phyloP scores from a whole-genome alignment of 2,113 vertebrate genomes.

The Calidris pugnax region DNA sequence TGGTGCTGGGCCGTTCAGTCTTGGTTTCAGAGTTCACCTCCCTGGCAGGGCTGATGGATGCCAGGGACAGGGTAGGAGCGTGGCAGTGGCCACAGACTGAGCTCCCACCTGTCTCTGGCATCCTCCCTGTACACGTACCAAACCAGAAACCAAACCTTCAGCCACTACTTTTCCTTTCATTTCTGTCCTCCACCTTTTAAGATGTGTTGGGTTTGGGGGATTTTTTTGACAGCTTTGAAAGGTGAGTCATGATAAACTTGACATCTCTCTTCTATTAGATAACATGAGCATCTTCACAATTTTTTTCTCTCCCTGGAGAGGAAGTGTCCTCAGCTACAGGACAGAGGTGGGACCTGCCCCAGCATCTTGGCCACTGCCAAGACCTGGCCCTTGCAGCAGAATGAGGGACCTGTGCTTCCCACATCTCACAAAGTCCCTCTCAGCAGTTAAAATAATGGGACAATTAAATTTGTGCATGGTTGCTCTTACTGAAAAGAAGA shows the following conservation, averaged over 20 bases:
- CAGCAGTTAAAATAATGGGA: background rate
- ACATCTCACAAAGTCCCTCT: background rate
- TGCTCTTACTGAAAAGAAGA: background rate
- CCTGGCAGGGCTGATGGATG: background rate
- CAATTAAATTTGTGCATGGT: background rate
- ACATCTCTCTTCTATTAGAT: background rate
- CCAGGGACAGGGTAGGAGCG: background rate
- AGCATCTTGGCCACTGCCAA: background rate
- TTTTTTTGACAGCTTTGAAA: slow-evolving; percentile 10
- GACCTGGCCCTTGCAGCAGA: background rate
- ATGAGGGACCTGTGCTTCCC: background rate
- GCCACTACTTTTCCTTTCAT: background rate
- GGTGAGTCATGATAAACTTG: slow-evolving; percentile 5
- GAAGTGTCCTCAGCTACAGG: background rate
- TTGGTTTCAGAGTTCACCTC: background rate
- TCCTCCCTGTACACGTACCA: background rate
- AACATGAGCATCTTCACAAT: background rate
- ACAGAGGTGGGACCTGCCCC: background rate
- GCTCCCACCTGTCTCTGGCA: background rate
- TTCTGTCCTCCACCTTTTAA: background rate
- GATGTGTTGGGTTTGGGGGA: background rate
- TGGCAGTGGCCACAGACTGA: background rate
- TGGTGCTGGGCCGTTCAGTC: background rate
- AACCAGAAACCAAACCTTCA: background rate
- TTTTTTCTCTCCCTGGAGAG: background rate